Evolutionary conservation across 2,797 vertebrate species (phyloP), one percentile per base, ranked within the genome.

Genomic region (Microcaecilia unicolor): DNA sequence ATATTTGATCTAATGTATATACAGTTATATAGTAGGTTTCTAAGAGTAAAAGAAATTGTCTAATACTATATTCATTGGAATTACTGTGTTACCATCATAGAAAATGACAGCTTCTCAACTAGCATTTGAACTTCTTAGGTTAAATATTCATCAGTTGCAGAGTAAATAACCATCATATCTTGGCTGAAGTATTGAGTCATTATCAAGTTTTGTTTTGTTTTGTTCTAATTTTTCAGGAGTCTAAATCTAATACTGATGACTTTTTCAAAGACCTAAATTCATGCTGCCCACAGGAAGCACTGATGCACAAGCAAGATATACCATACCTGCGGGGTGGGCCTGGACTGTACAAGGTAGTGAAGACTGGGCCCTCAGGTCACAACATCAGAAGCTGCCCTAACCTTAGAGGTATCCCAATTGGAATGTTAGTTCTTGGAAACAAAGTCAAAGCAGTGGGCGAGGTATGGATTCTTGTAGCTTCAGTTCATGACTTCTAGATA

Each of bases 361-460:
- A 98, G 93, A 98, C 94, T 58, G 96, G 96, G 75, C 95, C 96
- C 54, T 99, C 96, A 80, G 95, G 96, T 89, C 96, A 99, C 92
- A 99, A 99, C 93, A 95, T 99, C 91, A 90, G 96, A 96, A 99
- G 94, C 91, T 97, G 92, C 75, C 96, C 96, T 87, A 98, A 98
- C 94, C 95, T 99, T 96, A 98, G 94, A 94, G 96, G 95, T 94
- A 97, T 99, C 94, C 96, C 96, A 86, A 98, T 98, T 97, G 96
- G 96, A 97, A 99, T 98, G 95, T 98, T 99, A 98, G 93, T 99
- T 80, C 95, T 98, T 90, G 95, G 93, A 87, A 99, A 99, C 96
- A 97, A 89, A 91, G 91, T 99, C 92, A 99, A 98, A 88, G 95
- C 96, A 72, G 85, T 98, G 88, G 95, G 95, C 91, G 96, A 99